Conservation (phyloP, 2,888 invertebrate genomes). For the Ennomos quercinarius region DNA sequence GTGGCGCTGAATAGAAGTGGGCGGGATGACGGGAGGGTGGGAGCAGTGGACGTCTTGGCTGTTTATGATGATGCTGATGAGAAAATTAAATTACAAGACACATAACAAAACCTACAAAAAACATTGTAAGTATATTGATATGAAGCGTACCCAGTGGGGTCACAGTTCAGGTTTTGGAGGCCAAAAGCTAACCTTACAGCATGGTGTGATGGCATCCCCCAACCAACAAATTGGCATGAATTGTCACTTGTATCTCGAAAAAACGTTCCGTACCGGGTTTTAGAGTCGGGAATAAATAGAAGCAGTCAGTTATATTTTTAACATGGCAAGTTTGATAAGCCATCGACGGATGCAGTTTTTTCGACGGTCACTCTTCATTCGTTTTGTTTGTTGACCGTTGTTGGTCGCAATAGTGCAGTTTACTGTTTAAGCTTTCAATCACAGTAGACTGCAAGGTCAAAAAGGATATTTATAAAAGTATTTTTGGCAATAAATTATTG, state of each 20-base stretch:
- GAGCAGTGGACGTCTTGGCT: too few relatives aligned
- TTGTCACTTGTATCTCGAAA: slow-evolving; percentile 64
- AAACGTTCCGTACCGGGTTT: slow-evolving; percentile 48
- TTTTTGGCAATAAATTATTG: too few relatives aligned
- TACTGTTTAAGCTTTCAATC: slow-evolving; percentile 30
- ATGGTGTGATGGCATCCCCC: slow-evolving; percentile 49
- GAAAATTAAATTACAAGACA: too few relatives aligned
- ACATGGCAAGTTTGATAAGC: slow-evolving; percentile 54
- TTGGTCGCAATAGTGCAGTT: slow-evolving; percentile 27
- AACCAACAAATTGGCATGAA: slow-evolving; percentile 60
- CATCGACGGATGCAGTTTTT: slow-evolving; percentile 28
- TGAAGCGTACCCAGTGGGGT: too few relatives aligned
- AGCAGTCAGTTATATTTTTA: slow-evolving; percentile 62
- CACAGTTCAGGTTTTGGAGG: too few relatives aligned
- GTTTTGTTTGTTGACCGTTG: slow-evolving; percentile 18
- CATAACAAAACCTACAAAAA: too few relatives aligned
- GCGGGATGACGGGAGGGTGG: too few relatives aligned
- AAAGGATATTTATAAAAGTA: too few relatives aligned
- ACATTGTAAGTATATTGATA: too few relatives aligned
- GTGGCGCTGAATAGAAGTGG: too few relatives aligned
- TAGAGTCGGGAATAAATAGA: slow-evolving; percentile 60
- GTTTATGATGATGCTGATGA: too few relatives aligned
- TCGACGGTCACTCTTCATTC: slow-evolving; percentile 34
- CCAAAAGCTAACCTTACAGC: slow-evolving; percentile 8
- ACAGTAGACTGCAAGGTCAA: slow-evolving; percentile 5